Evolutionary conservation across 2,888 invertebrate species (phyloP).

Genomic region (Mantis religiosa): DNA sequence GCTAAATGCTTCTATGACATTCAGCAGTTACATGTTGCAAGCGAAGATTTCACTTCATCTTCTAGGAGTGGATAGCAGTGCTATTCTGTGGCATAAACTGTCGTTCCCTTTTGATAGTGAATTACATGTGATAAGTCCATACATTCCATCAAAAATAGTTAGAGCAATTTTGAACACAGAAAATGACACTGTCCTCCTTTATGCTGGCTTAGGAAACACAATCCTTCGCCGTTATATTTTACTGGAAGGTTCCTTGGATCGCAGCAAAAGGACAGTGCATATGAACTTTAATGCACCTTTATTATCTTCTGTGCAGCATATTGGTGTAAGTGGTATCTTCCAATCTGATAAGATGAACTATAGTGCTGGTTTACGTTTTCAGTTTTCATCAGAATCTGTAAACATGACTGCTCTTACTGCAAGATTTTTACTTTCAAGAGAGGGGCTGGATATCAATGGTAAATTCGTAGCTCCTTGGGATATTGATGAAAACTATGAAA

Average conservation of each 20-base stretch:
- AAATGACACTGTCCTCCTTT: constrained; percentile 7
- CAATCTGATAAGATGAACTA: not conserved
- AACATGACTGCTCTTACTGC: constrained; percentile 1
- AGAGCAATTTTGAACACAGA: not conserved
- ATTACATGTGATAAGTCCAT: constrained; percentile 18
- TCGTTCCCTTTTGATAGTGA: constrained; percentile 19
- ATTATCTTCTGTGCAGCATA: not conserved
- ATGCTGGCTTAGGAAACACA: constrained; percentile 11
- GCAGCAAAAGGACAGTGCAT: not conserved
- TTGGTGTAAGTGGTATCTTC: constrained; percentile 11
- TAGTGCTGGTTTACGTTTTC: not conserved
- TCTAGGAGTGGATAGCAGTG: not conserved
- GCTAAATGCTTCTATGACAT: not conserved
- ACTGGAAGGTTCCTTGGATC: constrained; percentile 20
- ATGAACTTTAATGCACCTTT: constrained; percentile 18
- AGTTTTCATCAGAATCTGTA: not conserved
- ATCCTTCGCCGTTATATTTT: constrained; percentile 1
- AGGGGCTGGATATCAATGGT: not conserved
- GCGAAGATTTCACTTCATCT: constrained; percentile 1
- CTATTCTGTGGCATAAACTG: constrained; percentile 1
- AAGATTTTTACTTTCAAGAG: not conserved
- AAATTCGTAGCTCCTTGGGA: constrained; percentile 13
- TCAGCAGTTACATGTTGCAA: not conserved
- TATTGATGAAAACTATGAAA: constrained; percentile 8
- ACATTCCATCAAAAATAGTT: constrained; percentile 11